Base-by-base conservation (phyloP, 2,113 vertebrate species). In the Sebastes fasciatus region DNA sequence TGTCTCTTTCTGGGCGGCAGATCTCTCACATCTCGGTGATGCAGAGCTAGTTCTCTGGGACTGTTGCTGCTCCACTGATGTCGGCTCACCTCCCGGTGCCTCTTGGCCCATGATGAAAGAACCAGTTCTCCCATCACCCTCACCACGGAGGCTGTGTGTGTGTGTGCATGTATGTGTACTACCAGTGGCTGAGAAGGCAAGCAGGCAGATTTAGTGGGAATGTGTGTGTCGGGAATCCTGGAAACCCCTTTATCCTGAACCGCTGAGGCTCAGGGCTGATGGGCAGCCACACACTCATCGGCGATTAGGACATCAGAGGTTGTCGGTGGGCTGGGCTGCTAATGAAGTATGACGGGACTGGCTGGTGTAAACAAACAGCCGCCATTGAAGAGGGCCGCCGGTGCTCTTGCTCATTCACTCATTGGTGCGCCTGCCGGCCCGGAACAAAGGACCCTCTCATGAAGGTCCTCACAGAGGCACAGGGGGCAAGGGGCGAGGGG, bases 1-100 rank as follows among this genome's bases (percentile, higher is more conserved):
- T 84, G 49, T 90, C 48, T 93, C 23, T 92, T 21, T 87, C 65
- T 82, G 67, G 86, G 63, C 52, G 86, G 84, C 91, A 96, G 95
- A 91, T 94, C 68, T 96, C 94, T 90, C 92, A 94, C 90, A 87
- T 95, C 86, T 95, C 95, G 80, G 85, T 95, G 91, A 96, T 96
- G 96, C 90, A 85, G 11, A 93, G 90, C 86, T 94, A 95, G 89
- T 51, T 75, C 71, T 77, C 65, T 60, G 79, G 84, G 84, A 79
- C 83, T 40, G 43, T 83, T 83, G 83, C 80, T 89, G 69, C 88
- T 73, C 67, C 79, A 61, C 80, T 92, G 91, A 94, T 11, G 83
- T 91, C 74, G 54, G 72, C 83, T 88, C 80, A 88, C 86, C 86
- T 84, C 83, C 77, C 82, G 80, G 67, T 79, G 83, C 88, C 91